phyloP scores from a whole-genome alignment of 2,888 invertebrate species.

The Tenthredo mesomela region DNA sequence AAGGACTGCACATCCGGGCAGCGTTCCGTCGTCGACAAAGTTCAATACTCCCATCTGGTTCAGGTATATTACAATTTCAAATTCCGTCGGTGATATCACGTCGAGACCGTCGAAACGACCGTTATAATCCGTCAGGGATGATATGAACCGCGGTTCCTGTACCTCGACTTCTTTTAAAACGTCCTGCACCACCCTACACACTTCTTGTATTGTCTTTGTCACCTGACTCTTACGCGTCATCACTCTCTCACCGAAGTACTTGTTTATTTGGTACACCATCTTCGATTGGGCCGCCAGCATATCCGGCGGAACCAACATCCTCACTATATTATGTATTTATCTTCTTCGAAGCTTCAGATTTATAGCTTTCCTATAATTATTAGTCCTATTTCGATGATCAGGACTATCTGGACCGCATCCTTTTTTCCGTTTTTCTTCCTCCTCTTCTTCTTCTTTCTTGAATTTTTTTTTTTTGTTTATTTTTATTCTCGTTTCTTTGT shows the following conservation, averaged over 20 bases:
- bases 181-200: constrained; percentile 95
- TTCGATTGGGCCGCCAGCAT: constrained; percentile 97
- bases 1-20: constrained; percentile 96
- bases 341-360: background rate
- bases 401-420: background rate
- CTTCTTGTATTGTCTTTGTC: constrained; percentile 92
- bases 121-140: constrained; percentile 93
- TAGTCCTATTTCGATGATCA: background rate
- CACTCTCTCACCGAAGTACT: constrained; percentile 95
- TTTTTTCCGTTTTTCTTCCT: background rate
- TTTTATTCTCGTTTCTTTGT: background rate
- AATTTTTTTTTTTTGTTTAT: no score
- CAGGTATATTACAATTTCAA: constrained; percentile 95
- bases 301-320: constrained; percentile 94
- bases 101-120: constrained; percentile 96
- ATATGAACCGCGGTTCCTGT: constrained; percentile 96
- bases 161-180: constrained; percentile 97
- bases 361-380: background rate
- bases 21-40: constrained; percentile 96
- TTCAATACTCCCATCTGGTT: constrained; percentile 99
- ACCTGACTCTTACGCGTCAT: constrained; percentile 92
- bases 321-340: constrained; percentile 81
- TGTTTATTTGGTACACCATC: constrained; percentile 97
- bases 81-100: constrained; percentile 95
- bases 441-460: background rate